Evolutionary conservation across 2,113 vertebrate species (phyloP), one percentile per base, ranked within the genome.

Genomic region (Passerina amoena): DNA sequence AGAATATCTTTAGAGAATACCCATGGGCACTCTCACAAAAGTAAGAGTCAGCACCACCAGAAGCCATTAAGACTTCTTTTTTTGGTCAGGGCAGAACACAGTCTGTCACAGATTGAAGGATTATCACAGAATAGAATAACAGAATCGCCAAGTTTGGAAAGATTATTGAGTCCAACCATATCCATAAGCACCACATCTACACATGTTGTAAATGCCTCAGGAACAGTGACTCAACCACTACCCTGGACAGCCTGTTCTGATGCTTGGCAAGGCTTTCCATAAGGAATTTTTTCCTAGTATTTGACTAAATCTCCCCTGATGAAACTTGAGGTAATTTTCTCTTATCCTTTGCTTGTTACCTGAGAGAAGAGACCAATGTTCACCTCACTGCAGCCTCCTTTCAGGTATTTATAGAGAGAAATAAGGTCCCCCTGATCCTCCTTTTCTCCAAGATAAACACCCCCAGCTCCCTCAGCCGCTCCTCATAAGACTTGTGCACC

Each of bases 391-490:
- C 12, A 63, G 1, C 5, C 16, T 71, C 27, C 31, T 57, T 48
- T 53, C 33, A 50, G 18, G n/a, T 2, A 61, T 38, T 10, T 75
- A 6, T 10, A 53, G 9, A 48, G 30, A 35, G 4, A 0, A 1
- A 64, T 4, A 11, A 69, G 6, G 35, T 60, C 13, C 10, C 19
- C 10, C 23, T 45, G 11, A 51, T 2, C 12, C 17, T 69, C 22
- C 27, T 44, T 7, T 80, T 33, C 24, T 59, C 45, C 76, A 61
- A 11, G 2, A 1, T 47, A 3, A 85, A 19, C 6, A 44, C 1
- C 2, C 6, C 1, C 37, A 61, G n/a, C 3, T 96, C 17, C 10
- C 20, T 70, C 45, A 86, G 28, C 11, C 0, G 0, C 2, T 71
- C n/a, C 45, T 8, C n/a, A 38, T 0, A 1, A 10, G 12, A 5